Percentiles rank a stretch among this genome's conserved stretches.
Evolutionary conservation across 2,888 invertebrate species (phyloP).

Genomic region (Drosophila melanosoma): DNA sequence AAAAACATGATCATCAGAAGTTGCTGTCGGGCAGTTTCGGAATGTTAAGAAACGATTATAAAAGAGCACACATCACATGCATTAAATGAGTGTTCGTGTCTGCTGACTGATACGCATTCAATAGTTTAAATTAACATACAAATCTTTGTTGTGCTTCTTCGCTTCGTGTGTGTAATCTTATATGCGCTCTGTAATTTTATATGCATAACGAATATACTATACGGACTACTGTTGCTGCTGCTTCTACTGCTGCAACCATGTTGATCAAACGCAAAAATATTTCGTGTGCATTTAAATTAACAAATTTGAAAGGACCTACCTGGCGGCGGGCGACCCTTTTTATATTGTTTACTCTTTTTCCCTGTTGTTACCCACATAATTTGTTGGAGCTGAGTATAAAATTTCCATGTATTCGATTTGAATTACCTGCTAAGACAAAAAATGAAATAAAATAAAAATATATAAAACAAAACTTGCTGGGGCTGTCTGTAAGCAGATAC

Average conservation of each 20-base stretch:
- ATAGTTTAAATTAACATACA: conserved; percentile 28
- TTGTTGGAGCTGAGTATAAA: conserved; percentile 55
- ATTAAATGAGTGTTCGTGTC: conserved; percentile 15
- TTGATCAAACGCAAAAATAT: conserved; percentile 55
- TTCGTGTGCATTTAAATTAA: conserved; percentile 61
- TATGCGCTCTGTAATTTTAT: conserved; percentile 67
- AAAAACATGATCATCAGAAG: conserved; percentile 7
- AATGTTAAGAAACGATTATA: conserved; percentile 2
- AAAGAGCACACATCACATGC: not conserved
- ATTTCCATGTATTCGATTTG: conserved; percentile 76
- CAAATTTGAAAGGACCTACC: conserved; percentile 67
- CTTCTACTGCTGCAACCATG: conserved; percentile 18
- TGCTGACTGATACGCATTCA: conserved; percentile 1
- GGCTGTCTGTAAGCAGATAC: conserved; percentile 75
- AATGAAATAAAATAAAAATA: not conserved
- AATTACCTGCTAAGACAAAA: conserved; percentile 59
- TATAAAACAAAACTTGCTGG: conserved; percentile 50
- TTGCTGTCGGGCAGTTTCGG: not conserved
- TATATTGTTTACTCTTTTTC: conserved; percentile 25
- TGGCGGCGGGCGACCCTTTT: conserved; percentile 39
- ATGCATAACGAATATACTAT: conserved; percentile 38
- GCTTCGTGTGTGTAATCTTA: conserved; percentile 59
- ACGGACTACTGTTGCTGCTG: conserved; percentile 51
- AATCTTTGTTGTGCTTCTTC: conserved; percentile 26
- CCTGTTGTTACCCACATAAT: conserved; percentile 56